These are phyloP conservation scores for Cryptoleucopteryx plumbea DNA, from an alignment of 2,113 vertebrate species.

Conservation along the genomic window DNA sequence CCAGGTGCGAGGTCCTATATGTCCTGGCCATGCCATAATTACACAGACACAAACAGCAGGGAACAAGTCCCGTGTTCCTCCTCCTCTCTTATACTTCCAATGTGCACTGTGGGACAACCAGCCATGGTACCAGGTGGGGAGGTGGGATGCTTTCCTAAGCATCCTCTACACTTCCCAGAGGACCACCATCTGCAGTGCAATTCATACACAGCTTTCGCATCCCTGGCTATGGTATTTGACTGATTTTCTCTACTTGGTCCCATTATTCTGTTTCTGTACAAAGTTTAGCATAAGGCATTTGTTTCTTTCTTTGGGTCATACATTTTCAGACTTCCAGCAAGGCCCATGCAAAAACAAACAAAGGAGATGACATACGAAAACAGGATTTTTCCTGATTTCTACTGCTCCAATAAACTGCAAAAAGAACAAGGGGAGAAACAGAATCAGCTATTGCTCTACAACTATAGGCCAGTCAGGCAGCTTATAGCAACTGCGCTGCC, in stretches of 20 bases:
- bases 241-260: not conserved
- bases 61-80: not conserved
- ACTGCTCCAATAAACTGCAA: not conserved
- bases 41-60: not conserved
- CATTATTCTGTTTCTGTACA: not conserved
- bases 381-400: not conserved
- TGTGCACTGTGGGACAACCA: rapidly evolving
- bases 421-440: not conserved
- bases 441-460: not conserved
- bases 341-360: not conserved
- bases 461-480: not conserved
- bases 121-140: not conserved
- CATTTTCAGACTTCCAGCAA: not conserved
- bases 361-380: not conserved
- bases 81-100: not conserved
- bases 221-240: not conserved
- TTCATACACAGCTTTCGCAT: not conserved
- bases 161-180: not conserved
- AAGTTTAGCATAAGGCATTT: not conserved
- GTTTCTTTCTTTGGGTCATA: not conserved
- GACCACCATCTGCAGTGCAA: not conserved
- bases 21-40: not conserved
- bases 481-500: not conserved
- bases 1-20: not conserved
- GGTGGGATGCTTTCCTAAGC: not conserved